These are phyloP conservation scores for Phalacrocorax aristotelis DNA, from an alignment of 2,113 vertebrate genomes.

Conservation along the genomic window DNA sequence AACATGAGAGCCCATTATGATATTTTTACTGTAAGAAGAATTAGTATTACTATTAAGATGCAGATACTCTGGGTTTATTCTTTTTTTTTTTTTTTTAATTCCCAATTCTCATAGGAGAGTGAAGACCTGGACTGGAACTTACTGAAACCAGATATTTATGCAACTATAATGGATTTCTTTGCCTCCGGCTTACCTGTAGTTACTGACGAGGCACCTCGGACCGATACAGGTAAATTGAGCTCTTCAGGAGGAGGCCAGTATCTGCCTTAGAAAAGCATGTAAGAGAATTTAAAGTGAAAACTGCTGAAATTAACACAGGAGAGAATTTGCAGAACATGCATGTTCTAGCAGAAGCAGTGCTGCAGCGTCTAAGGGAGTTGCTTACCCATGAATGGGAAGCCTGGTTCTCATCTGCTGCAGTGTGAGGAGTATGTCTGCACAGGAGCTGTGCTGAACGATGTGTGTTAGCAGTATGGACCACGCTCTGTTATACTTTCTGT, in stretches of 20 bases:
- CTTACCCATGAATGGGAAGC: accelerated
- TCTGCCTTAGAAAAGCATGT: not conserved
- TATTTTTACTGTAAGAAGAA: not conserved
- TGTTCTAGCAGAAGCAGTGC: not conserved
- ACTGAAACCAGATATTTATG: constrained; percentile 95
- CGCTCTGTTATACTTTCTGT: not conserved
- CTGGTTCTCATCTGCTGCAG: not conserved
- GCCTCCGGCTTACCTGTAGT: constrained; percentile 91
- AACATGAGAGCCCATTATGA: accelerated
- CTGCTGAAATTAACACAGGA: not conserved
- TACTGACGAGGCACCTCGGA: constrained; percentile 82
- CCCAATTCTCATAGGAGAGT: constrained; percentile 71
- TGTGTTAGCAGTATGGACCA: not conserved
- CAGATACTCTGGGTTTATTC: not conserved
- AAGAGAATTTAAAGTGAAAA: not conserved
- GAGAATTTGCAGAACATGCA: accelerated
- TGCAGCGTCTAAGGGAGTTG: too few species aligned
- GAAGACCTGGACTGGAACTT: constrained; percentile 90
- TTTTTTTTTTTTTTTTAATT: not conserved
- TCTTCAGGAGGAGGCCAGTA: not conserved
- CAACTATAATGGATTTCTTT: constrained; percentile 97
- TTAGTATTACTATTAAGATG: not conserved
- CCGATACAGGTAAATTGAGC: constrained; percentile 84
- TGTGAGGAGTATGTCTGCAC: accelerated
- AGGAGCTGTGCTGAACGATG: not conserved